These are phyloP conservation scores for Sycophila texana DNA, from an alignment of 2,888 invertebrate genomes.

Conservation along the genomic window DNA sequence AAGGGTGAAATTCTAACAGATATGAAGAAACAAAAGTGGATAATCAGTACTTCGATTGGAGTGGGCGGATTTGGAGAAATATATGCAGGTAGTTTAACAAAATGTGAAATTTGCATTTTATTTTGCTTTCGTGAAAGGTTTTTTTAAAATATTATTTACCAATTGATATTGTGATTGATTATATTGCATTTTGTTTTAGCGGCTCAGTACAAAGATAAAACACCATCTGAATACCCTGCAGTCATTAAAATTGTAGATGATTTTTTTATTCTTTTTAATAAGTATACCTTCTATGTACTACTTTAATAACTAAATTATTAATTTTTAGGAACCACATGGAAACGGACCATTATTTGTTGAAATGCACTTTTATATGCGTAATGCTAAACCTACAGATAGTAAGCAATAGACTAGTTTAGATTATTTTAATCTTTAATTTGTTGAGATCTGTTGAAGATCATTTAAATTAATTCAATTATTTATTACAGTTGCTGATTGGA, in stretches of 20 bases:
- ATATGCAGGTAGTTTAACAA: conserved; percentile 83
- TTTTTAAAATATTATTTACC: background rate
- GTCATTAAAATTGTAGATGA: conserved; percentile 88
- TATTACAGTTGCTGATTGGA: conserved; percentile 83
- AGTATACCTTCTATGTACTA: background rate
- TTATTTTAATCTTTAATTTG: background rate
- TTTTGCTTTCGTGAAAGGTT: background rate
- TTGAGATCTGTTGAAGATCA: background rate
- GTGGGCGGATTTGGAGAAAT: conserved; percentile 96
- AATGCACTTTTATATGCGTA: conserved; percentile 91
- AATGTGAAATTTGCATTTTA: too few species aligned
- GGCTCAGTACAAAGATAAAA: conserved; percentile 76
- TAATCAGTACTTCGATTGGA: conserved; percentile 90
- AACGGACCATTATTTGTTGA: conserved; percentile 97
- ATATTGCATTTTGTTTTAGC: conserved; percentile 66
- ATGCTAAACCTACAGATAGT: conserved; percentile 84
- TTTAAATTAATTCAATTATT: background rate
- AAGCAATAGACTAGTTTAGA: conserved; percentile 69
- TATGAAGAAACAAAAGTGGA: conserved; percentile 87
- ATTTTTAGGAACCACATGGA: conserved; percentile 87
- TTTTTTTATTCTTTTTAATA: background rate
- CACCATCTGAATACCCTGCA: conserved; percentile 79
- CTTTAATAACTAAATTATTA: conserved; percentile 5
- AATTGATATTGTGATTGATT: conserved; percentile 10
- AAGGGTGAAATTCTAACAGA: conserved; percentile 87